phyloP scores from a whole-genome alignment of 2,113 vertebrate genomes.

The Gymnorhina tibicen region DNA sequence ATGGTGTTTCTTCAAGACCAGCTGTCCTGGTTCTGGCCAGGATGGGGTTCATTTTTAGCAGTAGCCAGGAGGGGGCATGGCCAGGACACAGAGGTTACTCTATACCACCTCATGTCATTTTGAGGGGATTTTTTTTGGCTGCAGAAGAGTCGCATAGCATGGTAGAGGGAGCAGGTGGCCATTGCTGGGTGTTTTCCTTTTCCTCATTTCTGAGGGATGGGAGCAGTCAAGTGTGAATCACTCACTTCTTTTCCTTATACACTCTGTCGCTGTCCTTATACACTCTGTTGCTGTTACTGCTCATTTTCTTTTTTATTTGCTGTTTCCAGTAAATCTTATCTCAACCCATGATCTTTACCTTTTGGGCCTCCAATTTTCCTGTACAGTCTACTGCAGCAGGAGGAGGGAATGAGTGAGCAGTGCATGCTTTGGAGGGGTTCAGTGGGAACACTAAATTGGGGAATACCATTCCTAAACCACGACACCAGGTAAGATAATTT shows the following conservation, averaged over 20 bases:
- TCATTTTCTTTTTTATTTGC: not conserved
- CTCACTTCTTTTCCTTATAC: not conserved
- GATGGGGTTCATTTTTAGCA: not conserved
- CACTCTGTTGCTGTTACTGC: not conserved
- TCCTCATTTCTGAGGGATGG: no score
- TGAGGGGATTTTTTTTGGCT: no score
- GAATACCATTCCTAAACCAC: not conserved
- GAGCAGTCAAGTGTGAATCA: fast-evolving
- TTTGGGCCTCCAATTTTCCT: not conserved
- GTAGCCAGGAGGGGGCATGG: not conserved
- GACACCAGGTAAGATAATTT: not conserved
- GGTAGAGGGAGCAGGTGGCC: not conserved
- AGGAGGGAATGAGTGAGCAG: fast-evolving
- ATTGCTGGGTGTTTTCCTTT: fast-evolving
- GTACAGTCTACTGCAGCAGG: fast-evolving
- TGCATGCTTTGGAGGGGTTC: not conserved
- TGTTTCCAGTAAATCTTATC: not conserved
- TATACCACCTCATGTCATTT: not conserved
- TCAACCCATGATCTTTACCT: not conserved
- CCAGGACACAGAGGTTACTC: not conserved
- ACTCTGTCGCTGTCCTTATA: fast-evolving
- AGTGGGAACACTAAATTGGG: not conserved
- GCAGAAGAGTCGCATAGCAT: fast-evolving
- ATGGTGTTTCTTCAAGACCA: not conserved
- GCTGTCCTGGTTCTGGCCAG: not conserved